Evolutionary conservation across 1,140 invertebrate genomes (phyloP).

Genomic region (Rhyacophila brunnea): DNA sequence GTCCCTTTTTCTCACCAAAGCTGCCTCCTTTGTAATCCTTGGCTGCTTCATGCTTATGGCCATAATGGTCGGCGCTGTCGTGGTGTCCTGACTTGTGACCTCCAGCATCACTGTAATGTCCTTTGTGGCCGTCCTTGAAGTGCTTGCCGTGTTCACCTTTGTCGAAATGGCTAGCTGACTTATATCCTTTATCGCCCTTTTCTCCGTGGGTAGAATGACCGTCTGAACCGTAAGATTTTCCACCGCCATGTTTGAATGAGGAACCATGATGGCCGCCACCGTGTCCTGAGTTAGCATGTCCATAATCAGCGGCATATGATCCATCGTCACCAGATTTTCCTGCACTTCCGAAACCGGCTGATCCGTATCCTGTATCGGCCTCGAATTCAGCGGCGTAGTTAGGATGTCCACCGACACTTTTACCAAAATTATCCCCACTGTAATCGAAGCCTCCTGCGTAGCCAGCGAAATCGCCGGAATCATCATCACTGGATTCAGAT

Average conservation of each 20-base stretch:
- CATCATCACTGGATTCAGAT: constrained; percentile 25
- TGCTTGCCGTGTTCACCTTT: constrained; percentile 42
- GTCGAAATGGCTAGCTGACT: constrained; percentile 39
- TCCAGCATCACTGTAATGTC: constrained; percentile 41
- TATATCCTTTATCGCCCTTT: constrained; percentile 49
- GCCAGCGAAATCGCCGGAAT: constrained; percentile 43
- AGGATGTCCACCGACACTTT: not conserved
- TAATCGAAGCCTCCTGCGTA: constrained; percentile 42
- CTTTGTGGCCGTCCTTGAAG: constrained; percentile 39
- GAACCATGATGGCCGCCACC: constrained; percentile 3
- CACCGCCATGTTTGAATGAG: constrained; percentile 35
- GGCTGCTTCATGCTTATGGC: constrained; percentile 48
- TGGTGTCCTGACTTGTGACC: constrained; percentile 43
- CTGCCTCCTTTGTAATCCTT: constrained; percentile 67
- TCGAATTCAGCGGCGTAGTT: constrained; percentile 40
- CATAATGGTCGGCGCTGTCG: constrained; percentile 47
- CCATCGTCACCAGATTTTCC: constrained; percentile 39
- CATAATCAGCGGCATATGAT: constrained; percentile 38
- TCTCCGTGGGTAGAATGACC: constrained; percentile 45
- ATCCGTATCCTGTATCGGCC: constrained; percentile 32
- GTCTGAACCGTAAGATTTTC: constrained; percentile 40
- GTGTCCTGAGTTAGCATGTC: constrained; percentile 36
- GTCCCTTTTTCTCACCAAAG: constrained; percentile 66
- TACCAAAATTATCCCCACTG: constrained; percentile 5
- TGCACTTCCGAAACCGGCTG: not conserved